phyloP scores from a whole-genome alignment of 2,113 vertebrate genomes.

The Heterotis niloticus region DNA sequence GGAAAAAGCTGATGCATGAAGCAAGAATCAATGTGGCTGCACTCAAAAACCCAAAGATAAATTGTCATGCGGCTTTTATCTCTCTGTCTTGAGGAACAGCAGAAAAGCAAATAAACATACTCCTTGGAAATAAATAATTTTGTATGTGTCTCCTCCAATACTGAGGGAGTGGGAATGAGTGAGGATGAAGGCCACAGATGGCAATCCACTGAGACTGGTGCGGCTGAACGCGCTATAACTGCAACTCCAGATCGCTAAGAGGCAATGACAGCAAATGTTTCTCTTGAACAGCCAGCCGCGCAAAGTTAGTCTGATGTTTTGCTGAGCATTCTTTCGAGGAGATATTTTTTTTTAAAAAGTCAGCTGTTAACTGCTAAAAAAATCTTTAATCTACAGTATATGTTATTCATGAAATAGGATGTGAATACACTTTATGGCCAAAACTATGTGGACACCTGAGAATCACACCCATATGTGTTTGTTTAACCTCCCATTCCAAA shows the following conservation, averaged over 20 bases:
- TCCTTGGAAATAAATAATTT: background rate
- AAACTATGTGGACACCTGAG: too few relatives aligned
- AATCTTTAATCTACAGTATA: too few relatives aligned
- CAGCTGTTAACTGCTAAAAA: too few relatives aligned
- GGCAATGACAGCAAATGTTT: background rate
- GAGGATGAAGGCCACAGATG: background rate
- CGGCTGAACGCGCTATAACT: background rate
- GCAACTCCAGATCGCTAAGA: background rate
- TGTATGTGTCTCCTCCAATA: slow-evolving; percentile 3
- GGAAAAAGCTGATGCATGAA: background rate
- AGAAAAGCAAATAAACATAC: slow-evolving; percentile 10
- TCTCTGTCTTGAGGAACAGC: background rate
- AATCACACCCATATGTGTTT: too few relatives aligned
- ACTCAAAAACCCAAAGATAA: background rate
- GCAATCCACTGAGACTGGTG: slow-evolving; percentile 1
- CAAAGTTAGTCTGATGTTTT: background rate
- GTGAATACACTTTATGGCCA: too few relatives aligned
- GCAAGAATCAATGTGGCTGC: slow-evolving; percentile 1
- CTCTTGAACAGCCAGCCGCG: background rate
- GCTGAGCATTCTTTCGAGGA: too few relatives aligned
- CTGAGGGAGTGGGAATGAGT: background rate
- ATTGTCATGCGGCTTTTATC: slow-evolving; percentile 11
- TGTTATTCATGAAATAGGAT: too few relatives aligned
- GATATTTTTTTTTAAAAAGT: too few relatives aligned
- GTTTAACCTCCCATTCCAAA: too few relatives aligned